Conservation (phyloP, 2,113 vertebrate genomes). For the Hiodon tergisus region DNA sequence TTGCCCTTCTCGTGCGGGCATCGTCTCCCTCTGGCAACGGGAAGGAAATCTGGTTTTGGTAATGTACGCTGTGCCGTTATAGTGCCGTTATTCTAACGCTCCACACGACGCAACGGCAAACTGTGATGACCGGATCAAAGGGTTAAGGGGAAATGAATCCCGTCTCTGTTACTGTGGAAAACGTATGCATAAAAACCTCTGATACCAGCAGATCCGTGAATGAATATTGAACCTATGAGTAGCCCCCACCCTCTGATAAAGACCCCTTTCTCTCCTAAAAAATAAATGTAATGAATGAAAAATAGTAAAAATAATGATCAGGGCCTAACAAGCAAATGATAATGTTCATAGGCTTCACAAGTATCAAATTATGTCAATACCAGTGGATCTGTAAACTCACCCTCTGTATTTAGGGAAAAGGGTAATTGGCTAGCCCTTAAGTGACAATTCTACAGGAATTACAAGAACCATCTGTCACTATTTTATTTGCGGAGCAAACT, state of each 20-base stretch:
- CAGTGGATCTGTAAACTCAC: slow-evolving; percentile 7
- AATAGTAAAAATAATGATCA: too few species aligned
- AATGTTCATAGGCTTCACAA: background rate
- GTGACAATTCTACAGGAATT: slow-evolving; percentile 17
- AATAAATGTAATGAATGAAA: too few species aligned
- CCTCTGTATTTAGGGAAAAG: background rate
- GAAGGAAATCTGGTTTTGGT: slow-evolving; percentile 15
- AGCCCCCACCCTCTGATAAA: too few species aligned
- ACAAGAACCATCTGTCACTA: background rate
- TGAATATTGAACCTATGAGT: too few species aligned
- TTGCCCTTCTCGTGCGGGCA: slow-evolving; percentile 18
- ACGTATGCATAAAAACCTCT: too few species aligned
- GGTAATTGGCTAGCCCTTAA: slow-evolving; percentile 17
- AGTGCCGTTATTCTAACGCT: background rate
- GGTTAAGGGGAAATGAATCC: background rate
- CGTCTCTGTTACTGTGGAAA: background rate
- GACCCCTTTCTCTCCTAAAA: too few species aligned
- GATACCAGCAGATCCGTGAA: too few species aligned
- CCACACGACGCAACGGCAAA: background rate
- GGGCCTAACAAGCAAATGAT: too few species aligned
- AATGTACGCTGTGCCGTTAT: background rate
- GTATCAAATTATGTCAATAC: slow-evolving; percentile 6
- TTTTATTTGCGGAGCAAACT: too few species aligned
- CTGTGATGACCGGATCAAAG: too few species aligned
- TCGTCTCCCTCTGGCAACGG: background rate